Evolutionary conservation across 2,888 invertebrate species (phyloP).

Genomic region (Branchinecta sandiegonensis): DNA sequence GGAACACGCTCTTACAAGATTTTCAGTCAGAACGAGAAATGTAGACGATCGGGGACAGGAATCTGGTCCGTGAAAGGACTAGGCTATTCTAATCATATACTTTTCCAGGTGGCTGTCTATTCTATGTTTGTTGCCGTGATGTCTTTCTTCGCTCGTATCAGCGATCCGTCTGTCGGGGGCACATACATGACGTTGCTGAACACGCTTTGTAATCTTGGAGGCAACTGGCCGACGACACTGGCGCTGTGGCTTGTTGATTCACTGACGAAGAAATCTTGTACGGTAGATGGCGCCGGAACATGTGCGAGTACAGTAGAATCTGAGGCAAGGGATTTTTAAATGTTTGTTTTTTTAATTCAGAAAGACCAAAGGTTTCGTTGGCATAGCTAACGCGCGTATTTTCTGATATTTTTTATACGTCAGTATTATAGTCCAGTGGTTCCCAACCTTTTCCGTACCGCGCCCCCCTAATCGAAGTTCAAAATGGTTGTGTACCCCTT

Average conservation of each 20-base stretch:
- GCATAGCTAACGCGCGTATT: too few relatives aligned
- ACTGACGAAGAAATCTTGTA: conserved; percentile 62
- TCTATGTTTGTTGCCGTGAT: conserved; percentile 95
- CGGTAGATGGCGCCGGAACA: conserved; percentile 20
- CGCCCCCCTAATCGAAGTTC: too few relatives aligned
- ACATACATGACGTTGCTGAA: conserved; percentile 99
- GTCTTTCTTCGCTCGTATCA: conserved; percentile 77
- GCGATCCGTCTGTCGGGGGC: conserved; percentile 90
- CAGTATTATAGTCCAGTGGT: too few relatives aligned
- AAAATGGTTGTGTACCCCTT: too few relatives aligned
- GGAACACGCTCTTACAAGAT: too few relatives aligned
- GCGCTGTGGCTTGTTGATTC: conserved; percentile 82
- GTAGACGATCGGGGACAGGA: too few relatives aligned
- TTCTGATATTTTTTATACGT: too few relatives aligned
- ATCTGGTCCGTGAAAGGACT: not conserved
- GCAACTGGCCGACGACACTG: conserved; percentile 88
- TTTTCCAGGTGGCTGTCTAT: conserved; percentile 66
- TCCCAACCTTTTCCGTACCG: too few relatives aligned
- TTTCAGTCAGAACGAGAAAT: too few relatives aligned
- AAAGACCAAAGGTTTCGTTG: too few relatives aligned
- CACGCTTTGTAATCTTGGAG: conserved; percentile 89
- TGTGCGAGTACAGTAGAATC: conserved; percentile 48
- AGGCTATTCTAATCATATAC: conserved; percentile 21
- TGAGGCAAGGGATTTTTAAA: conserved; percentile 42
- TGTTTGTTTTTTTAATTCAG: too few relatives aligned